These are phyloP conservation scores for Lophius americanus DNA, from an alignment of 2,797 vertebrate genomes.

Conservation along the genomic window DNA sequence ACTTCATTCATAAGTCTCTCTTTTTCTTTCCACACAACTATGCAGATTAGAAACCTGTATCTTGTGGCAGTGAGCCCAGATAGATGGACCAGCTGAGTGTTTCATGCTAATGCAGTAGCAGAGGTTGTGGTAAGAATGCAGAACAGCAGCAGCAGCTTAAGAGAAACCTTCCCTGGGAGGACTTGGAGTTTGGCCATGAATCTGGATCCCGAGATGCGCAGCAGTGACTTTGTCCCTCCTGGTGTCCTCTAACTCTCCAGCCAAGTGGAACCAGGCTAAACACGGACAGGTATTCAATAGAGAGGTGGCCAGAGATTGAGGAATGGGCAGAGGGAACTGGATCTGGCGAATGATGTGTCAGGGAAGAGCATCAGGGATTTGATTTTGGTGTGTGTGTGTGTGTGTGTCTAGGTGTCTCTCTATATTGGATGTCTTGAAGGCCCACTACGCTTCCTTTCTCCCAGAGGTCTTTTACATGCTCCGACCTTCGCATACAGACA, in stretches of 20 bases:
- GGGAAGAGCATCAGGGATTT: not conserved
- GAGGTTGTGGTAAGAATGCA: slow-evolving; percentile 17
- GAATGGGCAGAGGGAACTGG: slow-evolving; percentile 22
- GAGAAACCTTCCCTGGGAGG: not conserved
- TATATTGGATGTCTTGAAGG: not conserved
- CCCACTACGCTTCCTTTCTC: slow-evolving; percentile 24
- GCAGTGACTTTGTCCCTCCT: not conserved
- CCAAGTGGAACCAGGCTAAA: not conserved
- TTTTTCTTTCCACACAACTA: too few relatives aligned
- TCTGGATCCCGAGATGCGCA: slow-evolving; percentile 4
- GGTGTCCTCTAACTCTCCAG: slow-evolving; percentile 5
- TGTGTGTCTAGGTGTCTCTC: not conserved
- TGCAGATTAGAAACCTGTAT: too few relatives aligned
- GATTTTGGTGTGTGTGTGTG: slow-evolving; percentile 1
- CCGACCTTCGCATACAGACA: slow-evolving; percentile 25
- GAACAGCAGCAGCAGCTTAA: slow-evolving; percentile 7
- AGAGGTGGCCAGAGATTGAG: slow-evolving; percentile 23
- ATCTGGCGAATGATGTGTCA: slow-evolving; percentile 17
- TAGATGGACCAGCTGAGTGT: slow-evolving; percentile 26
- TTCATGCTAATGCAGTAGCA: slow-evolving; percentile 29
- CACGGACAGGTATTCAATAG: not conserved
- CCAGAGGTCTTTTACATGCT: slow-evolving; percentile 18
- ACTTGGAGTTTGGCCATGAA: not conserved
- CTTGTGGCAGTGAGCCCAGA: not conserved
- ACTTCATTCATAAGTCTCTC: too few relatives aligned